Evolutionary conservation across 2,888 invertebrate genomes (phyloP).

Genomic region (Keiferia lycopersicella): DNA sequence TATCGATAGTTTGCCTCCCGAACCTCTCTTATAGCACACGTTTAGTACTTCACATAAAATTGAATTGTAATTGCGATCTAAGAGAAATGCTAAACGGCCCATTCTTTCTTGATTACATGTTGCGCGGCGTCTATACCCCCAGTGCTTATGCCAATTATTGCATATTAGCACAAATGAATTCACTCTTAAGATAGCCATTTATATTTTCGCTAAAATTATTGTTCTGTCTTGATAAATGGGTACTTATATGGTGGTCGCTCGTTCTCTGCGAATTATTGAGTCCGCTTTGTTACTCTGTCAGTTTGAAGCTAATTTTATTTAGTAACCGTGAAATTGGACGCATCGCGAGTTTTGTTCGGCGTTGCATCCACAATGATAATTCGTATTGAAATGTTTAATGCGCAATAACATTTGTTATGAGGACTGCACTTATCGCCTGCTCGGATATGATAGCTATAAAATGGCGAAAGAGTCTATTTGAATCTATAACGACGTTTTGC

Average conservation of each 20-base stretch:
- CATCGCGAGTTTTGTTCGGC: conserved; percentile 56
- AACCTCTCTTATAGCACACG: conserved; percentile 41
- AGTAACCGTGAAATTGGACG: conserved; percentile 76
- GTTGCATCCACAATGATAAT: conserved; percentile 48
- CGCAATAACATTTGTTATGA: conserved; percentile 44
- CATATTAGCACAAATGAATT: conserved; percentile 71
- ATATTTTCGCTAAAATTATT: conserved; percentile 59
- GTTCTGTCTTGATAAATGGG: conserved; percentile 63
- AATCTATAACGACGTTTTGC: conserved; percentile 64
- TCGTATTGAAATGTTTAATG: conserved; percentile 63
- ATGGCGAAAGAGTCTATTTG: conserved; percentile 57
- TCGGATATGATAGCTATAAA: conserved; percentile 55
- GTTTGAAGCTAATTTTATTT: conserved; percentile 76
- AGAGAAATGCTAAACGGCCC: conserved; percentile 63
- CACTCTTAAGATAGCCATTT: conserved; percentile 46
- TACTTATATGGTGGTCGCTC: conserved; percentile 53
- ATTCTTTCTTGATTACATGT: conserved; percentile 62
- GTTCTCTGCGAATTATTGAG: conserved; percentile 73
- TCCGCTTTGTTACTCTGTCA: conserved; percentile 74
- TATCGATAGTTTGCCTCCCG: too few relatives aligned
- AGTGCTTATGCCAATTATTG: conserved; percentile 60
- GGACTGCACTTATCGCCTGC: conserved; percentile 30
- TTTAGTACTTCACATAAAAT: conserved; percentile 63
- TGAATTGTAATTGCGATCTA: conserved; percentile 70
- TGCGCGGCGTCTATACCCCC: conserved; percentile 43